phyloP scores from a whole-genome alignment of 2,113 vertebrate genomes.

The Nibea coibor region DNA sequence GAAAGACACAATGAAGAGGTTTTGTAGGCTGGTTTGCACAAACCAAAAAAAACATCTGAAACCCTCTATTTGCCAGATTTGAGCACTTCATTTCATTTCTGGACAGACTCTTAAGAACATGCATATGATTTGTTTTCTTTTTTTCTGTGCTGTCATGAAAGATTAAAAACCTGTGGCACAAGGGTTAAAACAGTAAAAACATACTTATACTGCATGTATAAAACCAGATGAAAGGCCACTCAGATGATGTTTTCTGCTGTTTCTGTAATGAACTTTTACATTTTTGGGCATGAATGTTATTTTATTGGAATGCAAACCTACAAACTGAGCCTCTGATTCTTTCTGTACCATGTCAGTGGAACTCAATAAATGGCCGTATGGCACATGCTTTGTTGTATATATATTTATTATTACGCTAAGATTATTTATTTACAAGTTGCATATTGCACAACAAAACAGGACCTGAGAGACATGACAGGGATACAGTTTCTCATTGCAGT shows the following conservation, averaged over 20 bases:
- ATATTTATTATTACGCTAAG: background rate
- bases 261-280: slow-evolving; percentile 44
- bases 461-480: background rate
- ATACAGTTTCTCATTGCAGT: background rate
- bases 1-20: background rate
- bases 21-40: slow-evolving; percentile 1
- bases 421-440: background rate
- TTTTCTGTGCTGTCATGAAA: slow-evolving; percentile 27
- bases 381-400: background rate
- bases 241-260: slow-evolving; percentile 26
- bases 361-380: slow-evolving; percentile 66
- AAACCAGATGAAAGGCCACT: background rate
- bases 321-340: slow-evolving; percentile 34
- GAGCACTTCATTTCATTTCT: background rate
- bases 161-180: slow-evolving; percentile 3
- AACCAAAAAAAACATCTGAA: slow-evolving; percentile 14
- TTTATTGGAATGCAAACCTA: slow-evolving; percentile 53
- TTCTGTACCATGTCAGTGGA: slow-evolving; percentile 53
- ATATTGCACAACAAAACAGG: background rate
- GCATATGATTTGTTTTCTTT: background rate
- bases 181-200: background rate
- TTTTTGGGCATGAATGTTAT: slow-evolving; percentile 62
- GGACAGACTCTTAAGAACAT: background rate
- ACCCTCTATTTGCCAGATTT: slow-evolving; percentile 22
- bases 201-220: slow-evolving; percentile 21